A percentile compares a stretch with the other conserved stretches of the same genome.
phyloP scores from a whole-genome alignment of 30 jellyfish, hydroid and myxozoan genomes.

The Aurelia aurita complex sp. Pacific region DNA sequence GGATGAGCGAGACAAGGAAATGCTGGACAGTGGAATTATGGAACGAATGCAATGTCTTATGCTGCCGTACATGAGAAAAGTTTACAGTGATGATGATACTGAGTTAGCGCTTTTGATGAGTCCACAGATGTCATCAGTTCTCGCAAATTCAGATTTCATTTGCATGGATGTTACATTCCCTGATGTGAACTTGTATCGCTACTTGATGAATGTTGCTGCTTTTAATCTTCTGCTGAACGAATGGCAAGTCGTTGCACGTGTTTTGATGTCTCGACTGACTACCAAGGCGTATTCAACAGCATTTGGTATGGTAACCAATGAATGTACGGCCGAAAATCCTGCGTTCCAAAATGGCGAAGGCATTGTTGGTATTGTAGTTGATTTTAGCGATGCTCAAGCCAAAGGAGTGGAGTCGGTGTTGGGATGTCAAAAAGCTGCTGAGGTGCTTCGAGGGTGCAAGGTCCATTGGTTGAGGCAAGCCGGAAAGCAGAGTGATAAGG shows the following conservation, averaged over 20 bases:
- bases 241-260: background rate
- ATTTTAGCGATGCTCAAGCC: slow-evolving; percentile 1
- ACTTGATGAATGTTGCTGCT: too few species aligned
- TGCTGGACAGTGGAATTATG: too few species aligned
- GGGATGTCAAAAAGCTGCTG: slow-evolving; percentile 1
- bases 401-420: background rate
- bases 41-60: too few species aligned
- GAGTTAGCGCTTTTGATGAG: too few species aligned
- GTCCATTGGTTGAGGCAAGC: slow-evolving; percentile 2
- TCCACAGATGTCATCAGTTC: too few species aligned
- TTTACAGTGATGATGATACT: too few species aligned
- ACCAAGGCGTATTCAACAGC: slow-evolving; percentile 1
- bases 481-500: background rate
- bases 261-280: background rate
- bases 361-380: background rate
- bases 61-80: too few species aligned
- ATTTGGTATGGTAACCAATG: background rate
- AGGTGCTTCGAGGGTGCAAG: background rate
- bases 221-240: too few species aligned
- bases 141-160: too few species aligned
- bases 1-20: too few species aligned
- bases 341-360: background rate
- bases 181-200: too few species aligned
- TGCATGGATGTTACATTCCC: too few species aligned
- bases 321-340: background rate